A percentile compares a stretch with the other conserved stretches of the same genome.
These are phyloP conservation scores for Serrognathus titanus DNA, from an alignment of 2,888 invertebrate genomes.

Conservation along the genomic window DNA sequence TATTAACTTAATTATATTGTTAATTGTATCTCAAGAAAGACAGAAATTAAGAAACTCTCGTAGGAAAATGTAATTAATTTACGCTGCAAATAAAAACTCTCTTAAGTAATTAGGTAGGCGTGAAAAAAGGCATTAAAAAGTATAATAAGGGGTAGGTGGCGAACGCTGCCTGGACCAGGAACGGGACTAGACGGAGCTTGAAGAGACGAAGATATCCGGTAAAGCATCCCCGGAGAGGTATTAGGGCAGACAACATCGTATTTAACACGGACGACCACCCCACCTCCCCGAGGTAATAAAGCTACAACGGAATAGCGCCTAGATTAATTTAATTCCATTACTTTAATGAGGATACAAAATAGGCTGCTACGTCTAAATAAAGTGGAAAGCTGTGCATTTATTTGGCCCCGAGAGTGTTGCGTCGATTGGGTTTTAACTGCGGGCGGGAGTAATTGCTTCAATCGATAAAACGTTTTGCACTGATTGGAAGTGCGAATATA, in stretches of 20 bases:
- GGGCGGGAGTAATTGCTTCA: conserved; percentile 36
- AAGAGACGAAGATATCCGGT: conserved; percentile 33
- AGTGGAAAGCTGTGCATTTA: conserved; percentile 33
- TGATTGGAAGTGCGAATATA: conserved; percentile 35
- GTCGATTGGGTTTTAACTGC: conserved; percentile 32
- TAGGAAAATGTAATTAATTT: conserved; percentile 42
- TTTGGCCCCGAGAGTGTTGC: conserved; percentile 21
- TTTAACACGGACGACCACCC: conserved; percentile 37
- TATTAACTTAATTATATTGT: conserved; percentile 19
- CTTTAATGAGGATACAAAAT: conserved; percentile 56
- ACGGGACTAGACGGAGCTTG: conserved; percentile 22
- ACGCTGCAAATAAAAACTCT: conserved; percentile 33
- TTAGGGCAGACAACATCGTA: conserved; percentile 46
- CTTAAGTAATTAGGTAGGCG: conserved; percentile 40
- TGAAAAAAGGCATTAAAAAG: conserved; percentile 23
- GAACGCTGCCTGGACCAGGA: neutral
- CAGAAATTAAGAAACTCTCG: conserved; percentile 27
- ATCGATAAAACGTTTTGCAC: conserved; percentile 37
- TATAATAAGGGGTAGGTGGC: conserved; percentile 8
- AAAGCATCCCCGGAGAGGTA: conserved; percentile 45
- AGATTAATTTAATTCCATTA: conserved; percentile 58
- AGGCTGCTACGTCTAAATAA: conserved; percentile 38
- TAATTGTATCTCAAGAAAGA: conserved; percentile 8
- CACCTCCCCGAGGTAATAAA: conserved; percentile 42
- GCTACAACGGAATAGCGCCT: conserved; percentile 44